Conservation (phyloP, 2,113 vertebrate species). For the Salminus brasiliensis region DNA sequence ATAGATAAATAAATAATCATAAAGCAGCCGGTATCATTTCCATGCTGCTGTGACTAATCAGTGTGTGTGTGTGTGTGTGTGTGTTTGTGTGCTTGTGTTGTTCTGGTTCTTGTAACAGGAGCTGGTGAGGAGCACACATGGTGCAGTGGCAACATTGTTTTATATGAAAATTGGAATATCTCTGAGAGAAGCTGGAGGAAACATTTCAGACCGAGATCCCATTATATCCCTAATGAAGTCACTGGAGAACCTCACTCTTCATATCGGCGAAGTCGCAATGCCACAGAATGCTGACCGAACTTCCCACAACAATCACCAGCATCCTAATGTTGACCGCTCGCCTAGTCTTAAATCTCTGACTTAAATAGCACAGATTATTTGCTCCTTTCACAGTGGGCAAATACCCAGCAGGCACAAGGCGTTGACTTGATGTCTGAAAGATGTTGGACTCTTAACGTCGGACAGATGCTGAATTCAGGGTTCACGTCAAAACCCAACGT, state of each 20-base stretch:
- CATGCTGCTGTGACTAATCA: slow-evolving; percentile 51
- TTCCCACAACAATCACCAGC: not conserved
- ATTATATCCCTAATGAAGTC: not conserved
- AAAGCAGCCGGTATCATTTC: slow-evolving; percentile 43
- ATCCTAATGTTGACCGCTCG: not conserved
- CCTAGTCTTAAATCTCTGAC: too few species aligned
- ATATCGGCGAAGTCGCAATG: not conserved
- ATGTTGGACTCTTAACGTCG: too few species aligned
- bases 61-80: slow-evolving; percentile 26
- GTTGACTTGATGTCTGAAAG: too few species aligned
- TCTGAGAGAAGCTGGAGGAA: not conserved
- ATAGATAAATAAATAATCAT: slow-evolving; percentile 54
- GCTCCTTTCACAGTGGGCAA: too few species aligned
- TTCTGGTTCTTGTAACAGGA: not conserved
- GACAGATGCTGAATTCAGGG: too few species aligned
- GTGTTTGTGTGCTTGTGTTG: slow-evolving; percentile 19
- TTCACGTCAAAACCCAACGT: too few species aligned
- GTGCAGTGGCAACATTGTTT: slow-evolving; percentile 17
- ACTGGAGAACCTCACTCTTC: not conserved
- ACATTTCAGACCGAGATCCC: not conserved
- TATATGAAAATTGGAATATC: not conserved
- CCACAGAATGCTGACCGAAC: not conserved
- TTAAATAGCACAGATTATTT: too few species aligned
- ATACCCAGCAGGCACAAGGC: too few species aligned
- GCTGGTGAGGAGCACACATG: not conserved